A percentile compares a stretch with the other conserved stretches of the same genome.
phyloP scores from a whole-genome alignment of 2,888 invertebrate genomes.

The Cheilosia scutellata region DNA sequence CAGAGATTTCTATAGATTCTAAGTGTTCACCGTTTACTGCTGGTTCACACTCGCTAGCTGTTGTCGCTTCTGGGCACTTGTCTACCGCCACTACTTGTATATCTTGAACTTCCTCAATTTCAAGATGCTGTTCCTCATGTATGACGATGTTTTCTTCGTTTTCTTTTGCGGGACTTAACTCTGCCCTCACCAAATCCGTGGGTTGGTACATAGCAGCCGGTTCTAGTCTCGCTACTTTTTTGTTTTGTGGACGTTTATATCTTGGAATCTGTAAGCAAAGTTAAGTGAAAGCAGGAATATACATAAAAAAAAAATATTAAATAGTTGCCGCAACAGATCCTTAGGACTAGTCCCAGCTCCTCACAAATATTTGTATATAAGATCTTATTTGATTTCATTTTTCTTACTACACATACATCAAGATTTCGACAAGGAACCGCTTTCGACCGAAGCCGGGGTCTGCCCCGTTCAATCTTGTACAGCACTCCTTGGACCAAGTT shows the following conservation, averaged over 20 bases:
- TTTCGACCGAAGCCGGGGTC: conserved; percentile 77
- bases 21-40: conserved; percentile 4
- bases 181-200: background rate
- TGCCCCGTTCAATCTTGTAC: conserved; percentile 79
- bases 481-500: conserved; percentile 79
- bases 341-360: no score
- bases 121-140: conserved; percentile 28
- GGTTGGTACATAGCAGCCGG: background rate
- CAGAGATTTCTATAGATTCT: conserved; percentile 32
- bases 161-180: background rate
- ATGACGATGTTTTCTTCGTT: background rate
- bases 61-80: background rate
- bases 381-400: no score
- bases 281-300: background rate
- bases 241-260: background rate
- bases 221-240: background rate
- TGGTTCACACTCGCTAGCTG: background rate
- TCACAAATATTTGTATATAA: no score
- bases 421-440: conserved; percentile 79
- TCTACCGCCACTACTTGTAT: conserved; percentile 24
- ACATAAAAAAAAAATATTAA: background rate
- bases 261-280: background rate
- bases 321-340: no score
- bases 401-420: conserved; percentile 52
- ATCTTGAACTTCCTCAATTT: conserved; percentile 52